phyloP scores from a whole-genome alignment of 2,113 vertebrate genomes.

The Theropithecus gelada region DNA sequence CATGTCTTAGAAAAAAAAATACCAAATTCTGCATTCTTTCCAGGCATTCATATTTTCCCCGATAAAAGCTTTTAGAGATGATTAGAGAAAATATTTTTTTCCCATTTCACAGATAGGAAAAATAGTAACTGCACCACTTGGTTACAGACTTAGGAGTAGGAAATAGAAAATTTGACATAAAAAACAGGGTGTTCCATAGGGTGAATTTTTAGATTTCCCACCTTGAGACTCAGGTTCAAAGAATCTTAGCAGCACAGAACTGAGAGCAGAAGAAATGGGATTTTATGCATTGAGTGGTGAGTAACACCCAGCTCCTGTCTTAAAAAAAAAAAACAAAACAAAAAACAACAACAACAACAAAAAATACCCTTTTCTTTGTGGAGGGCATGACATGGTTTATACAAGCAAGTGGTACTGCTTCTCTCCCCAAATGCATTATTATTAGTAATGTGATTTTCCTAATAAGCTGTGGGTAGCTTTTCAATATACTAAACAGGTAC shows the following conservation, averaged over 20 bases:
- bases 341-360: no score
- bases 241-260: background rate
- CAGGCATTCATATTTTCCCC: background rate
- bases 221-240: background rate
- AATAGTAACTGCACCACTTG: background rate
- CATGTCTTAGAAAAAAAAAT: background rate
- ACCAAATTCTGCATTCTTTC: background rate
- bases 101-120: background rate
- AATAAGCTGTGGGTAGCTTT: background rate
- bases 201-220: background rate
- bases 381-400: background rate
- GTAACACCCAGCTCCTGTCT: background rate
- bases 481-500: slow-evolving; percentile 40
- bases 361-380: background rate
- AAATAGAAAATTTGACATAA: background rate
- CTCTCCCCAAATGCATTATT: background rate
- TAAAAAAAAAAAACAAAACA: background rate
- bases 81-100: background rate
- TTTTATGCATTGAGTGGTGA: background rate
- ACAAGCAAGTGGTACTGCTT: background rate
- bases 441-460: slow-evolving; percentile 35
- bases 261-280: background rate
- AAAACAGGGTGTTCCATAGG: background rate
- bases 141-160: background rate
- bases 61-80: background rate